phyloP scores from a whole-genome alignment of 2,888 invertebrate species.

The Lucinisca nassula region DNA sequence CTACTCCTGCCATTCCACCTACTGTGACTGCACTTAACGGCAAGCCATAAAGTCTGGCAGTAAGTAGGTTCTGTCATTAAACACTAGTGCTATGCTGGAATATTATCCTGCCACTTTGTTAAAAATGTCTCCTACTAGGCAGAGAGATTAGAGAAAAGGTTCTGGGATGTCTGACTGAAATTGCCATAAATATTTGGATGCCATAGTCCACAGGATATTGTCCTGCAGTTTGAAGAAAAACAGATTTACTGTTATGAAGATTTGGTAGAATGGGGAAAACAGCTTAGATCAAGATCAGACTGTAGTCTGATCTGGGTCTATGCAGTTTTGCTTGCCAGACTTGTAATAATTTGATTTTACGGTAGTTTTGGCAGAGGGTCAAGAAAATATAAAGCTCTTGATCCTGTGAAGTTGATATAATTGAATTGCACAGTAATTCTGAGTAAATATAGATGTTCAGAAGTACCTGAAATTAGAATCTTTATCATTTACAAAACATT shows the following conservation, averaged over 20 bases:
- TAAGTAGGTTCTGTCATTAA: constrained; percentile 32
- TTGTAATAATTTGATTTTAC: no score
- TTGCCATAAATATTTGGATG: background rate
- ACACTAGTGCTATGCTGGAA: background rate
- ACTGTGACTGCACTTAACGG: constrained; percentile 36
- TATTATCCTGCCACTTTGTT: constrained; percentile 5
- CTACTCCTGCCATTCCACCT: constrained; percentile 1
- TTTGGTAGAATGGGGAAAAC: background rate
- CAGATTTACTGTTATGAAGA: background rate
- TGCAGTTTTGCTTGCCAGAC: no score
- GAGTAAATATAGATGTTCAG: background rate
- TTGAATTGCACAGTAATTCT: background rate
- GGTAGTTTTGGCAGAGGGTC: background rate
- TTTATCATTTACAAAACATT: background rate
- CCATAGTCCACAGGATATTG: no score
- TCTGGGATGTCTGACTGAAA: background rate
- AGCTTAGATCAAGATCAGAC: no score
- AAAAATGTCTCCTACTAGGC: background rate
- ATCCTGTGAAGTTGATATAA: background rate
- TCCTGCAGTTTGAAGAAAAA: background rate
- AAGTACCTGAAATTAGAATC: background rate
- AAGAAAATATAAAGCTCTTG: background rate
- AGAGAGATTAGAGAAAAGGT: background rate
- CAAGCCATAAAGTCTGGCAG: constrained; percentile 39
- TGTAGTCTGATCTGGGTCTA: no score